Evolutionary conservation across 1,140 invertebrate genomes (phyloP), one percentile per base, ranked within the genome.

Genomic region (Solenopsis invicta): DNA sequence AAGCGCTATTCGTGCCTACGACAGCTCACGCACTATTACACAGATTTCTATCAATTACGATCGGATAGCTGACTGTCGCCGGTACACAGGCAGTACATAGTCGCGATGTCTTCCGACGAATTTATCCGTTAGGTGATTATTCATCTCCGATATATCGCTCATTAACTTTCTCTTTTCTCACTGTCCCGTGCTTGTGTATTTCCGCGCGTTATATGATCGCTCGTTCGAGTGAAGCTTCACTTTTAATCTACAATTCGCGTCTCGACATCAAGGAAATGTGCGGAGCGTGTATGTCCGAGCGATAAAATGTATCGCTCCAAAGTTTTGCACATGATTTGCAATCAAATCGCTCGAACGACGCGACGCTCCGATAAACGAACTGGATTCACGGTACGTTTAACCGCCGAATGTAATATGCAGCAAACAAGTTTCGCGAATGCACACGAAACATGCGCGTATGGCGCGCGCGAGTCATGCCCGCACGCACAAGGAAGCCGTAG

Each of bases 11-110:
- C 80, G 54, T 74, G 80, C 41, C 64, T 61, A 61, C 80, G 80
- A 72, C 67, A 74, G 80, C 50, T 72, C 54, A 61, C 54, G 56
- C 80, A 84, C 54, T 84, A 84, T 75, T 75, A 75, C 56, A 61
- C 16, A 41, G 80, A 74, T 74, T 84, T 84, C 80, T 84, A 84
- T 75, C 80, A 74, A 84, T 84, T 74, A 74, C 54, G 54, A 59
- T 29, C 41, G 80, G 18, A 41, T 59, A 74, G 34, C 41, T 48
- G 74, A n/a, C 48, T 61, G 45, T 37, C 54, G 18, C 52, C 21
- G 24, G 6, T 48, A 12, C 34, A 48, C 52, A n/a, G n/a, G 37
- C 5, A 10, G 12, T n/a, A 45, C 21, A 61, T 24, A 24, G 21
- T 62, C 45, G 21, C 45, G 45, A 56, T 71, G 29, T 54, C 41